phyloP scores from a whole-genome alignment of 2,888 invertebrate species.

The Campaea margaritaria region DNA sequence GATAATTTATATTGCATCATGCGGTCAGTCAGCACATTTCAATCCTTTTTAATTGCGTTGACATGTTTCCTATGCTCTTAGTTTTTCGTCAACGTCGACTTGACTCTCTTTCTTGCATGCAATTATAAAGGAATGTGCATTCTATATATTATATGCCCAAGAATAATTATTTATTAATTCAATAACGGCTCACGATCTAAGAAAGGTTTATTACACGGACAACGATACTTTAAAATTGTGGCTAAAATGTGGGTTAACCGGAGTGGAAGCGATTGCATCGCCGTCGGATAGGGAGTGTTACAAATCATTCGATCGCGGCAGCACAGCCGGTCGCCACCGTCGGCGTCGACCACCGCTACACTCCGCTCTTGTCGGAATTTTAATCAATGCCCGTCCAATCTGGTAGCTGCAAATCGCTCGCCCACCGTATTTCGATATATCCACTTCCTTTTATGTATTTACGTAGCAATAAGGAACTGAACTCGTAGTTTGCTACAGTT shows the following conservation, averaged over 20 bases:
- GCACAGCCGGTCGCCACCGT: slow-evolving; percentile 17
- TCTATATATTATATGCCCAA: too few species aligned
- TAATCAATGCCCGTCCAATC: slow-evolving; percentile 51
- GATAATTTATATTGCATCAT: too few species aligned
- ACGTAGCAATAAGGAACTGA: slow-evolving; percentile 61
- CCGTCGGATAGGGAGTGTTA: slow-evolving; percentile 22
- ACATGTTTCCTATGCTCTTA: neutral
- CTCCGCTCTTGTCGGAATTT: slow-evolving; percentile 50
- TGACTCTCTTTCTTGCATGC: neutral
- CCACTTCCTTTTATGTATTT: slow-evolving; percentile 59
- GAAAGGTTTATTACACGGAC: neutral
- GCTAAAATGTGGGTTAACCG: slow-evolving; percentile 18
- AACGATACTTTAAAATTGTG: slow-evolving; percentile 1
- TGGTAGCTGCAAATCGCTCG: slow-evolving; percentile 36
- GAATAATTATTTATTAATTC: too few species aligned
- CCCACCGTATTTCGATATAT: slow-evolving; percentile 41
- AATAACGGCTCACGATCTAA: too few species aligned
- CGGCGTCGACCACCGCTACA: slow-evolving; percentile 18
- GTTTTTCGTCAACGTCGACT: too few species aligned
- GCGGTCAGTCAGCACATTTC: too few species aligned
- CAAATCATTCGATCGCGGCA: slow-evolving; percentile 24
- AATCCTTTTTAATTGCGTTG: slow-evolving; percentile 1
- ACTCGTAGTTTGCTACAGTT: slow-evolving; percentile 38
- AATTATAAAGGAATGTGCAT: neutral
- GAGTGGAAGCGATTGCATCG: slow-evolving; percentile 31